These are phyloP conservation scores for Lathronympha strigana DNA, from an alignment of 2,888 invertebrate species.

Conservation along the genomic window DNA sequence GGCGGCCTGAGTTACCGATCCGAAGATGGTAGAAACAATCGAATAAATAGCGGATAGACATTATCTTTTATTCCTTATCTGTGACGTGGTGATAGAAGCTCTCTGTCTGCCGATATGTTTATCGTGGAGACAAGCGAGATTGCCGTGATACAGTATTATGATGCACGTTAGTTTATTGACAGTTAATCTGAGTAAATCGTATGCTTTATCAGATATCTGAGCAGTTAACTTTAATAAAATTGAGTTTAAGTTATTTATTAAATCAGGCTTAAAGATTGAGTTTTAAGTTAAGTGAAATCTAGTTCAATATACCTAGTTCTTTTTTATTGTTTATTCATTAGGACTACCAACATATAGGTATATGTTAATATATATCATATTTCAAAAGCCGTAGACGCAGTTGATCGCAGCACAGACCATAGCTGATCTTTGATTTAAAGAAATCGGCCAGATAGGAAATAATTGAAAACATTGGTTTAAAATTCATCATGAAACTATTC, in stretches of 20 bases:
- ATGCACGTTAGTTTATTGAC: constrained; percentile 21
- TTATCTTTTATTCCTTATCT: constrained; percentile 72
- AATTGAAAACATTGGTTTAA: no score
- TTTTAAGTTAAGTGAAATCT: no score
- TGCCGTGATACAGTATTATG: constrained; percentile 10
- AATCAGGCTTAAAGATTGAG: no score
- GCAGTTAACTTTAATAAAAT: not conserved
- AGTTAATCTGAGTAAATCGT: not conserved
- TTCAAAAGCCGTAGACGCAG: no score
- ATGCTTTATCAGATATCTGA: not conserved
- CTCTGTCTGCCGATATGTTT: constrained; percentile 34
- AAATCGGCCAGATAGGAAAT: no score
- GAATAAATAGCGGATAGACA: constrained; percentile 71
- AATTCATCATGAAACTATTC: no score
- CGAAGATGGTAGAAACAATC: constrained; percentile 75
- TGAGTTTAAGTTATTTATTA: no score
- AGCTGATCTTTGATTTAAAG: no score
- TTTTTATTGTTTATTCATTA: no score
- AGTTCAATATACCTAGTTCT: not conserved
- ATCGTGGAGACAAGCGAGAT: constrained; percentile 26
- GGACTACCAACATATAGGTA: no score
- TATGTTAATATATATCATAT: no score
- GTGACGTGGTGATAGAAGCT: constrained; percentile 41
- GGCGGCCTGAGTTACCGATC: constrained; percentile 78
- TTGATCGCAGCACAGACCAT: no score